Base-by-base conservation (phyloP, 2,797 vertebrate species). In the Leptatherina wallacei region DNA sequence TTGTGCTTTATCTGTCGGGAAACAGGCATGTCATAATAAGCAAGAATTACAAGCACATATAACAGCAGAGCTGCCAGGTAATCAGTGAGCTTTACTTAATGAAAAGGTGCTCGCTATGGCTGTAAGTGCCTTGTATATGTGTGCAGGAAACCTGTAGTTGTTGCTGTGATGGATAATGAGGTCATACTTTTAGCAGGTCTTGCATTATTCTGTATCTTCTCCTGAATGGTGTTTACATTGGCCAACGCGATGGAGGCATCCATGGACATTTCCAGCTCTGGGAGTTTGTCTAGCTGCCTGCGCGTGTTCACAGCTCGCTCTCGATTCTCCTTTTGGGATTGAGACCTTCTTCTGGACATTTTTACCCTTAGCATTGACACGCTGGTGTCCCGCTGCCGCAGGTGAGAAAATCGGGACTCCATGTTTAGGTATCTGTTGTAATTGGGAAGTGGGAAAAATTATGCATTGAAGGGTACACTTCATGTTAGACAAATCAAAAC, bases 261-360 rank as follows among this genome's bases (percentile, higher is more conserved):
- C 73, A 89, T 52, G 2, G 93, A 92, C 12, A 75, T 38, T 18
- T 95, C 96, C 7, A 92, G 58, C 75, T 93, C 89, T 0, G 77
- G 69, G 0, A 87, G 71, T 22, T 94, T 85, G 49, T 96, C 95
- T 0, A 98, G 90, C 55, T 94, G 94, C 27, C 98, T 92, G 65
- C 95, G 95, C 13, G 86, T 94, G 22, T 96, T 95, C 11, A 96
- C 88, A 4, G 93, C 54, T 52, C 94, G 95, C 16, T 96, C 86
- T 2, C 97, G 88, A 89, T 96, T 99, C 86, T 97, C 96, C 73
- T 99, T 98, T 55, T 96, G 97, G 0, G 91, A 85, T 44, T 96
- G 69, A 2, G 97, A 98, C 63, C 94, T 94, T 57, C 97, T 93
- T 5, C 94, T 94, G 54, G 95, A 97, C 84, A 95, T 85, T 86